Evolutionary conservation across 2,113 vertebrate genomes (phyloP).

Genomic region (Amblyopsis rosae): DNA sequence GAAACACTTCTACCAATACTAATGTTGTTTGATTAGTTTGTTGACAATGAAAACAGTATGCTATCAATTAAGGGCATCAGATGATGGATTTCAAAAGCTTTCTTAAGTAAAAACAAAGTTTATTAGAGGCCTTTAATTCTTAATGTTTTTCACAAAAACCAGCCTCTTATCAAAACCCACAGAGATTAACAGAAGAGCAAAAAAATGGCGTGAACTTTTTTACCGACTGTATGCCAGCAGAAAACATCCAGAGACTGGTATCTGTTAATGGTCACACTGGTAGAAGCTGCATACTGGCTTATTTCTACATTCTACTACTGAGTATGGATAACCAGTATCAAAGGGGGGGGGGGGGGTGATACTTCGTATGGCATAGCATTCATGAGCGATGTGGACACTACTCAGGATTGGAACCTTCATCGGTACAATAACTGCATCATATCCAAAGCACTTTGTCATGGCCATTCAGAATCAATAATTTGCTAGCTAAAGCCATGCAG

Average conservation of each 20-base stretch:
- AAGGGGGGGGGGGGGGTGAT: constrained; percentile 38
- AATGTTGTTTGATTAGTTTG: constrained; percentile 5
- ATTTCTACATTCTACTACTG: constrained; percentile 59
- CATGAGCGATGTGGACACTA: constrained; percentile 50
- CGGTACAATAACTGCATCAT: constrained; percentile 44
- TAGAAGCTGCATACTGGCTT: constrained; percentile 54
- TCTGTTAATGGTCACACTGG: constrained; percentile 37
- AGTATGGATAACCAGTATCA: constrained; percentile 45
- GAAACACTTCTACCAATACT: constrained; percentile 15
- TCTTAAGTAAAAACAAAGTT: constrained; percentile 37
- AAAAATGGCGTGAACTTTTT: constrained; percentile 31
- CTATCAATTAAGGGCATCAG: constrained; percentile 14
- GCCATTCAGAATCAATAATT: constrained; percentile 48
- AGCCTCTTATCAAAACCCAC: constrained; percentile 33
- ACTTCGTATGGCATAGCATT: constrained; percentile 54
- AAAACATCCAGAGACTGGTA: constrained; percentile 37
- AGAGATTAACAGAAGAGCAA: constrained; percentile 37
- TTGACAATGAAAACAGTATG: constrained; percentile 18
- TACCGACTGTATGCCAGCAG: constrained; percentile 68
- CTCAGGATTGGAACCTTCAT: constrained; percentile 20
- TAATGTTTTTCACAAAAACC: constrained; percentile 48
- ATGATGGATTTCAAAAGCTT: constrained; percentile 38
- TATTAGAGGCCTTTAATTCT: constrained; percentile 37
- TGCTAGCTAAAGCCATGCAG: constrained; percentile 45
- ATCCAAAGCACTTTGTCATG: constrained; percentile 54